Conservation (phyloP, 2,113 vertebrate species). For the Girardinichthys multiradiatus region DNA sequence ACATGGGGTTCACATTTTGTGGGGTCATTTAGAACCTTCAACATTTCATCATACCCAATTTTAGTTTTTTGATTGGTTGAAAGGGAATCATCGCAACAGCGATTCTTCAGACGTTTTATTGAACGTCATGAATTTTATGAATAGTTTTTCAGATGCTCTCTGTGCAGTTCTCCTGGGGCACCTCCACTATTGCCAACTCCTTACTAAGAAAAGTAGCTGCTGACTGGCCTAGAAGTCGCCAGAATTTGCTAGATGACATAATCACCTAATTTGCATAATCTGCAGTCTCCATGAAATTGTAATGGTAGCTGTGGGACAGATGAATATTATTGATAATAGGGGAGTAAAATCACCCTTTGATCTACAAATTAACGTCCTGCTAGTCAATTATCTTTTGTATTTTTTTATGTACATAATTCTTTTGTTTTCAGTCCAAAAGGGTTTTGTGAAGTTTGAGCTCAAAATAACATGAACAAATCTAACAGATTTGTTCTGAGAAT, state of each 20-base stretch:
- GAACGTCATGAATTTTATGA: background rate
- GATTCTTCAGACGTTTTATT: background rate
- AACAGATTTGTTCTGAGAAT: no score
- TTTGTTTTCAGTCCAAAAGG: no score
- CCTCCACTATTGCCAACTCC: background rate
- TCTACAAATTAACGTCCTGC: no score
- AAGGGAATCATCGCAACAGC: background rate
- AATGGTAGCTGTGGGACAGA: no score
- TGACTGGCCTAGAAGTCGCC: background rate
- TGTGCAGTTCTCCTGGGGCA: background rate
- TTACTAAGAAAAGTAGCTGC: background rate
- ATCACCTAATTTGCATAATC: background rate
- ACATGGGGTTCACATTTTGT: background rate
- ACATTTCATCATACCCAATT: background rate
- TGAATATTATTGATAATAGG: no score
- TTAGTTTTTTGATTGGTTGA: background rate
- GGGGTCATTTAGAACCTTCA: background rate
- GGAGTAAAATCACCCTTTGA: no score
- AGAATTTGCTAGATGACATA: background rate
- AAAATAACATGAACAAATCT: no score
- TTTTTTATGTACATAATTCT: no score
- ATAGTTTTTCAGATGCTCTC: background rate
- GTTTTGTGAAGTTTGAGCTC: no score
- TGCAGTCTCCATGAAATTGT: background rate
- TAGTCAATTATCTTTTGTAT: no score